Conservation (phyloP, 2,113 vertebrate genomes). For the Martes martes region DNA sequence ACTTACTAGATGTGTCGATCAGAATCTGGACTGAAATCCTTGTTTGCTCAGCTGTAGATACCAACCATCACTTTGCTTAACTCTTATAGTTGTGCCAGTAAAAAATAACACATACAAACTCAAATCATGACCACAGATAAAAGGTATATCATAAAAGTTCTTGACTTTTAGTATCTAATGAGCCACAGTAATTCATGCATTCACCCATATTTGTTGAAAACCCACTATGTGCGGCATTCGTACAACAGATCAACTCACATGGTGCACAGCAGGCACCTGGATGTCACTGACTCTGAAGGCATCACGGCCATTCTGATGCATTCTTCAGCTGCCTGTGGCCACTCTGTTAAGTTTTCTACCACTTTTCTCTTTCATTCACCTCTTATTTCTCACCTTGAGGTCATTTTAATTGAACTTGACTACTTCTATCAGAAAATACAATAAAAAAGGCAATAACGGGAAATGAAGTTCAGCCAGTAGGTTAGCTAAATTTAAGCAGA, state of each 20-base stretch:
- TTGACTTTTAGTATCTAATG: background rate
- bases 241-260: background rate
- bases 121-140: background rate
- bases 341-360: background rate
- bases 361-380: background rate
- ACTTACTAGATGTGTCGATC: background rate
- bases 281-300: background rate
- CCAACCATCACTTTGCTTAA: background rate
- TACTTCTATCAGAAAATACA: background rate
- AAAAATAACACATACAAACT: background rate
- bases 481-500: background rate
- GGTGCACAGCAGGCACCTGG: background rate
- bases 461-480: background rate
- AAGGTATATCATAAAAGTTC: background rate
- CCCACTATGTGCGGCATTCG: background rate
- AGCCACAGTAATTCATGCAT: background rate
- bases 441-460: background rate
- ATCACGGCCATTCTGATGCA: background rate
- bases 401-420: conserved; percentile 2
- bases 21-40: background rate
- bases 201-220: background rate
- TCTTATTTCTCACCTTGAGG: background rate
- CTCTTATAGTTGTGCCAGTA: background rate
- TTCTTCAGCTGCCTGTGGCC: background rate
- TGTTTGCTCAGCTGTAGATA: background rate